Evolutionary conservation across 2,888 invertebrate genomes (phyloP).

Genomic region (Clostera curtula): DNA sequence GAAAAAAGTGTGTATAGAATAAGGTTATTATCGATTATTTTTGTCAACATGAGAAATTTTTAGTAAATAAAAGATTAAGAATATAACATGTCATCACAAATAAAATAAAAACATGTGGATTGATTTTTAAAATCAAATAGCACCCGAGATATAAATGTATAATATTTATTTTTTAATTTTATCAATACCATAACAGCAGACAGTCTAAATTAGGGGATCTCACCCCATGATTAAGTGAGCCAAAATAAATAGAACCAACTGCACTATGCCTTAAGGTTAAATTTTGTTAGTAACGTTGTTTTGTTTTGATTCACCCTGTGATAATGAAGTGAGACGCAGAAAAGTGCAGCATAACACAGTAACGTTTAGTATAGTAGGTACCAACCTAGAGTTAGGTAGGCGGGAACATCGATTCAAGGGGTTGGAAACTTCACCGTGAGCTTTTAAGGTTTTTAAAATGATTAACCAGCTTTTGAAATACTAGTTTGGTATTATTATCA

Average conservation of each 20-base stretch:
- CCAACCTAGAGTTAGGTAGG: background rate
- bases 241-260: slow-evolving; percentile 6
- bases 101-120: no score
- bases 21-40: no score
- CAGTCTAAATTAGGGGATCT: slow-evolving; percentile 39
- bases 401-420: slow-evolving; percentile 5
- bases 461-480: no score
- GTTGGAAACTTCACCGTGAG: no score
- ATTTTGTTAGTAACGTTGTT: slow-evolving; percentile 5
- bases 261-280: background rate
- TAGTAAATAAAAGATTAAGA: no score
- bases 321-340: slow-evolving; percentile 29
- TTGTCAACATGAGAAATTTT: no score
- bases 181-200: slow-evolving; percentile 35
- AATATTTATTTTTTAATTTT: slow-evolving; percentile 47
- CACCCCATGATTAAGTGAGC: slow-evolving; percentile 31
- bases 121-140: slow-evolving; percentile 6
- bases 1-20: no score
- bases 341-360: slow-evolving; percentile 18
- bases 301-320: slow-evolving; percentile 23
- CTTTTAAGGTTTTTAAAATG: no score
- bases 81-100: no score
- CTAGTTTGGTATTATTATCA: no score
- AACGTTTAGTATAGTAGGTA: slow-evolving; percentile 4
- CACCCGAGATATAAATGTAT: slow-evolving; percentile 18